These are phyloP conservation scores for Megaleporinus macrocephalus DNA, from an alignment of 2,113 vertebrate species.

Conservation along the genomic window DNA sequence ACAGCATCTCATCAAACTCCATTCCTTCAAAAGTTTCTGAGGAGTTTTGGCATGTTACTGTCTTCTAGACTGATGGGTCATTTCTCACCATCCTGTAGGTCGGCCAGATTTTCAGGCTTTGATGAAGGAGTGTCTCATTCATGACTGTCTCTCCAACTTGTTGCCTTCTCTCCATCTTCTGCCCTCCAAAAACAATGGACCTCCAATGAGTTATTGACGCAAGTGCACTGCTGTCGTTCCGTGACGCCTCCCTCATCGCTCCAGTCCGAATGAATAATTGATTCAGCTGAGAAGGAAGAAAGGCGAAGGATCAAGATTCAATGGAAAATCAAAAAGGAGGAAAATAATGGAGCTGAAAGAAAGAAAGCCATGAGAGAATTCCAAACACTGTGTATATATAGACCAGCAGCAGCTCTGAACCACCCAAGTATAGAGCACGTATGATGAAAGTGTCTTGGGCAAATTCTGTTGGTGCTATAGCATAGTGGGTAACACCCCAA, in stretches of 20 bases:
- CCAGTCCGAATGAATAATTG: constrained; percentile 88
- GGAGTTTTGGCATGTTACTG: background rate
- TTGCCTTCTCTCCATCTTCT: constrained; percentile 74
- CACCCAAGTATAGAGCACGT: background rate
- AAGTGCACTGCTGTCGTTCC: constrained; percentile 86
- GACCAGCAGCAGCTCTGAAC: constrained; percentile 3
- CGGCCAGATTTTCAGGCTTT: background rate
- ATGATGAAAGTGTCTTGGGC: no score
- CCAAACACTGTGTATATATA: background rate
- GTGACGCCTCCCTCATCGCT: constrained; percentile 84
- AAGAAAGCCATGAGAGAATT: background rate
- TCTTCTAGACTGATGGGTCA: background rate
- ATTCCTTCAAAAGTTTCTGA: background rate
- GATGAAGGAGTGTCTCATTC: constrained; percentile 11
- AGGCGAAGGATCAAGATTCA: constrained; percentile 49
- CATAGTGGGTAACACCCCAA: no score
- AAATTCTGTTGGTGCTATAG: no score
- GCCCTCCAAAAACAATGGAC: constrained; percentile 77
- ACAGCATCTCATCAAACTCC: background rate
- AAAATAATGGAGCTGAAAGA: background rate
- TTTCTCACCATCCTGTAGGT: background rate
- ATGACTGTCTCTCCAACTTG: background rate
- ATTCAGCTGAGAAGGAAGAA: constrained; percentile 80
- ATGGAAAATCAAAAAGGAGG: constrained; percentile 72
- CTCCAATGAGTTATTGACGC: constrained; percentile 92